phyloP scores from a whole-genome alignment of 2,797 vertebrate genomes.

The Sebastes wilsoni region DNA sequence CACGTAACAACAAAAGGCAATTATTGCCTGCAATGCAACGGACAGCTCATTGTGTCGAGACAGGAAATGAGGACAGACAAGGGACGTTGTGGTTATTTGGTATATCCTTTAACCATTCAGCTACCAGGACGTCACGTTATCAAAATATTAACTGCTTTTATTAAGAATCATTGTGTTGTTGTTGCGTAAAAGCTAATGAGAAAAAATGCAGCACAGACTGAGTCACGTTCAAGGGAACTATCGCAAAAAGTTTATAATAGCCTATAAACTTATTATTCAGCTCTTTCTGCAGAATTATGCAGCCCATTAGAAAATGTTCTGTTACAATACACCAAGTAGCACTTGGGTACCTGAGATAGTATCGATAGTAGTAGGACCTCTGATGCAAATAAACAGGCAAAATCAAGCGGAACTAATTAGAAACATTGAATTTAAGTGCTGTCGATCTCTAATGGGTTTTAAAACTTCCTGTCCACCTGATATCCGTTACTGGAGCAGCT shows the following conservation, averaged over 20 bases:
- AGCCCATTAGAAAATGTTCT: background rate
- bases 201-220: background rate
- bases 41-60: background rate
- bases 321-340: background rate
- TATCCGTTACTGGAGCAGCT: slow-evolving; percentile 26
- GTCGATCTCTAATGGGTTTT: slow-evolving; percentile 17
- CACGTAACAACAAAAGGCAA: background rate
- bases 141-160: background rate
- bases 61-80: background rate
- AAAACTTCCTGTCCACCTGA: slow-evolving; percentile 47
- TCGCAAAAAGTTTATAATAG: background rate
- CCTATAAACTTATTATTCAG: background rate
- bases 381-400: slow-evolving; percentile 1
- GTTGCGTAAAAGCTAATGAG: background rate
- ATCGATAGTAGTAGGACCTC: background rate
- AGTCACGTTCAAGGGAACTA: background rate
- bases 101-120: background rate
- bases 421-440: slow-evolving; percentile 21
- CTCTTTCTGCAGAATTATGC: background rate
- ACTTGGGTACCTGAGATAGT: slow-evolving; percentile 16
- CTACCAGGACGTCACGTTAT: too few relatives aligned
- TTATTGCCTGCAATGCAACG: background rate
- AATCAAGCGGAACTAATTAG: slow-evolving; percentile 38
- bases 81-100: background rate
- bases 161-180: background rate